phyloP scores from a whole-genome alignment of 2,113 vertebrate genomes.

The Lampris incognitus region DNA sequence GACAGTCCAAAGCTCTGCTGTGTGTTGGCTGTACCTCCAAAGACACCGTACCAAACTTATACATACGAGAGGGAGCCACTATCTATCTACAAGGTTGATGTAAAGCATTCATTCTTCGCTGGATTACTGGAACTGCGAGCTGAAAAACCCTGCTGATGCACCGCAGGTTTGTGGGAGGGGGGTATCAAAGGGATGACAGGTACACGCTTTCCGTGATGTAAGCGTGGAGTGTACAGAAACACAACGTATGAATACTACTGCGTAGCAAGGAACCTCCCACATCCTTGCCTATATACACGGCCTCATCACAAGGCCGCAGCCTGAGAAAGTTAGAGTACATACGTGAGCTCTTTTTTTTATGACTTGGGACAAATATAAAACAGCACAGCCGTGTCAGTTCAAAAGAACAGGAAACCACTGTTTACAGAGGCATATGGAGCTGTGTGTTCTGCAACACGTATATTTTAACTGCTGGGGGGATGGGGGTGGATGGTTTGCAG shows the following conservation, averaged over 20 bases:
- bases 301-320: background rate
- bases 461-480: too few species aligned
- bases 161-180: slow-evolving; percentile 66
- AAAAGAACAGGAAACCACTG: slow-evolving; percentile 41
- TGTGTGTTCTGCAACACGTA: slow-evolving; percentile 11
- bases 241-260: slow-evolving; percentile 28
- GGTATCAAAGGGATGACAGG: slow-evolving; percentile 53
- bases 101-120: slow-evolving; percentile 12
- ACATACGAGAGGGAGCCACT: background rate
- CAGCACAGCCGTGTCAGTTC: too few species aligned
- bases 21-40: background rate
- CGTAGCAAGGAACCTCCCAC: slow-evolving; percentile 15
- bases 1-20: background rate
- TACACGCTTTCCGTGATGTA: slow-evolving; percentile 65
- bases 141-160: slow-evolving; percentile 76
- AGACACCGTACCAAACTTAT: background rate
- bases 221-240: slow-evolving; percentile 10
- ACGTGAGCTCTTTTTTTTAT: background rate
- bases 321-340: slow-evolving; percentile 17
- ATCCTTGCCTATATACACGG: background rate
- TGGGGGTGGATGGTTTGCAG: too few species aligned
- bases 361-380: too few species aligned
- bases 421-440: background rate
- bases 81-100: slow-evolving; percentile 22
- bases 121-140: slow-evolving; percentile 74